A percentile compares a stretch with the other conserved stretches of the same genome.
phyloP scores from a whole-genome alignment of 2,888 invertebrate genomes.

The Ochropleura leucogaster region DNA sequence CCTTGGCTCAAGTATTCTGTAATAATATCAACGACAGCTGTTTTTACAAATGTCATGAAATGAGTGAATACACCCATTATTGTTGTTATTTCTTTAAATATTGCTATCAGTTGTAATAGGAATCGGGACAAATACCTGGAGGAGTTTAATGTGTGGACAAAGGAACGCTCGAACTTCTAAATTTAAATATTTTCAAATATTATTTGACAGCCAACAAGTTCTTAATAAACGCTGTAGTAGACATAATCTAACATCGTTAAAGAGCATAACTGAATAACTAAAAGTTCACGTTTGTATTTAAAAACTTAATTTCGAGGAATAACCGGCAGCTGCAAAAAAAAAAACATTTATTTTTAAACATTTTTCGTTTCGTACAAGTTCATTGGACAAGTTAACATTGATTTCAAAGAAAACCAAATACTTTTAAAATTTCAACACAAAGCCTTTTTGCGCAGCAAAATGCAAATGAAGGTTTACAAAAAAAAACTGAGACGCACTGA shows the following conservation, averaged over 20 bases:
- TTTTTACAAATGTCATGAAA: too few relatives aligned
- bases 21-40: not conserved
- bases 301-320: not conserved
- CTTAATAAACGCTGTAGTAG: not conserved
- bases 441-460: conserved; percentile 33
- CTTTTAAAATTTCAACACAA: conserved; percentile 18
- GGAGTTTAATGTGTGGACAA: not conserved
- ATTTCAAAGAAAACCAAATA: conserved; percentile 6
- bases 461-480: conserved; percentile 58
- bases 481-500: conserved; percentile 61
- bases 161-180: not conserved
- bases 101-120: too few relatives aligned
- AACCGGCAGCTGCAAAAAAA: not conserved
- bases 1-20: not conserved
- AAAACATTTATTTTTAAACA: too few relatives aligned
- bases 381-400: not conserved
- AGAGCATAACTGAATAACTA: not conserved
- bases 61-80: not conserved
- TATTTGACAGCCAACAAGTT: not conserved
- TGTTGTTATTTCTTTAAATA: too few relatives aligned
- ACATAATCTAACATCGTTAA: not conserved
- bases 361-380: not conserved
- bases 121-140: not conserved
- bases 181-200: not conserved
- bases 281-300: not conserved